Base-by-base conservation (phyloP, 2,888 invertebrate species). In the Xanthorhoe spadicearia region DNA sequence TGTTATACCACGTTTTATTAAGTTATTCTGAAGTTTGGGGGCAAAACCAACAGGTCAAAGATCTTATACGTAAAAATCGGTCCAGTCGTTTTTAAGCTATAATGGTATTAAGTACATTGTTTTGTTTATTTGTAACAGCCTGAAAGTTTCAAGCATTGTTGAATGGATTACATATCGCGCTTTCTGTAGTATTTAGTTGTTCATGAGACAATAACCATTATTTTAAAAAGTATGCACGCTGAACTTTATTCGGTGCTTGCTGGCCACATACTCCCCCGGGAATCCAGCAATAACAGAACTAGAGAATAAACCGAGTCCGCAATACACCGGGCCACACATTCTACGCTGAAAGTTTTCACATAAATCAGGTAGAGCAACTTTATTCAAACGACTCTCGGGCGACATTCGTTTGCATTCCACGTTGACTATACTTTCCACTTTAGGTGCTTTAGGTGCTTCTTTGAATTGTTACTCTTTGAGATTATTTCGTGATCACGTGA, bases 371-470 rank as follows among this genome's bases (percentile, higher is more conserved):
- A 61, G 81, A 78, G 86, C 89, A 92, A 92, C 90, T 92, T 92
- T 92, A 92, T 91, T 91, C 90, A 90, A 92, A 91, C 90, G 90
- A 90, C 90, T 91, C 91, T 91, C 90, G 82, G 83, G 90, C 86
- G 90, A 92, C 90, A 90, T 85, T 88, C 87, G 90, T 91, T 90
- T 84, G 87, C 84, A 86, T 85, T 88, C 83, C 83, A 83, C 89
- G 84, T 89, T 86, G 85, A 85, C 84, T 78, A 80, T 84, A 91
- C 86, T 91, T 13, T 17, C 17, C 17, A 43, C 56, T 48, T 63
- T 32, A 51, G 43, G 50, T 17, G 17, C 51, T 48, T 63, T 32
- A 51, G 43, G 50, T 10, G 32, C 28, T 49, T 55, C 46, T 61
- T 66, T 59, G 58, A 19, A 53, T 43, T 35, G 48, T 59, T 35